Conservation (phyloP, 2,113 vertebrate species). For the Aspidoscelis tigris region DNA sequence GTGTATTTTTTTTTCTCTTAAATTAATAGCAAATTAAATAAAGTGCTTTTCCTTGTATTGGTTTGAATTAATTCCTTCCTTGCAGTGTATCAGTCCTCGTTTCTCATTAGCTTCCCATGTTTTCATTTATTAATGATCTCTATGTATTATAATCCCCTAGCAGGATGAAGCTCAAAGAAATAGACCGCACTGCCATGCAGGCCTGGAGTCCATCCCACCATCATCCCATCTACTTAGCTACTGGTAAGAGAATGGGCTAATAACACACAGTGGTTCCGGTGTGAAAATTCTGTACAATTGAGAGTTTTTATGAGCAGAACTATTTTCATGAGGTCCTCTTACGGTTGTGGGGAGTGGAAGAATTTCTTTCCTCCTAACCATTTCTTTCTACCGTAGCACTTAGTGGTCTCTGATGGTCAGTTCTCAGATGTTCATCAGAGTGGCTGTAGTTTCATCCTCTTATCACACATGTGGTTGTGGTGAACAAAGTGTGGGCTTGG, state of each 20-base stretch:
- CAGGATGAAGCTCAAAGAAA: constrained; percentile 96
- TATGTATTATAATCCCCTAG: not conserved
- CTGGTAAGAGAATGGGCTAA: constrained; percentile 78
- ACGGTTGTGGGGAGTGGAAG: too few species aligned
- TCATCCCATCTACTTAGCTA: constrained; percentile 93
- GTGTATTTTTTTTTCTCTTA: not conserved
- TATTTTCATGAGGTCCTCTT: not conserved
- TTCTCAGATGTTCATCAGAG: not conserved
- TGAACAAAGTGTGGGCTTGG: not conserved
- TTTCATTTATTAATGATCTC: rapidly evolving
- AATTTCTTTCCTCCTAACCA: not conserved
- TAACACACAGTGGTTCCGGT: too few species aligned
- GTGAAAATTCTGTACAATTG: not conserved
- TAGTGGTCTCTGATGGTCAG: not conserved
- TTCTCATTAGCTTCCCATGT: not conserved
- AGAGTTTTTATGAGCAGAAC: not conserved
- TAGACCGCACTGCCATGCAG: constrained; percentile 94
- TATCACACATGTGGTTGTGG: too few species aligned
- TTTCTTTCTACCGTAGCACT: not conserved
- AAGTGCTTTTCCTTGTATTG: not conserved
- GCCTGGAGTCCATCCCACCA: constrained; percentile 95
- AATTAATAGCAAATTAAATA: not conserved
- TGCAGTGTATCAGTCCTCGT: not conserved
- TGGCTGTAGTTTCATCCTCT: not conserved
- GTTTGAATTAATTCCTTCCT: not conserved